phyloP scores from a whole-genome alignment of 2,113 vertebrate species.

The Regulus satrapa region DNA sequence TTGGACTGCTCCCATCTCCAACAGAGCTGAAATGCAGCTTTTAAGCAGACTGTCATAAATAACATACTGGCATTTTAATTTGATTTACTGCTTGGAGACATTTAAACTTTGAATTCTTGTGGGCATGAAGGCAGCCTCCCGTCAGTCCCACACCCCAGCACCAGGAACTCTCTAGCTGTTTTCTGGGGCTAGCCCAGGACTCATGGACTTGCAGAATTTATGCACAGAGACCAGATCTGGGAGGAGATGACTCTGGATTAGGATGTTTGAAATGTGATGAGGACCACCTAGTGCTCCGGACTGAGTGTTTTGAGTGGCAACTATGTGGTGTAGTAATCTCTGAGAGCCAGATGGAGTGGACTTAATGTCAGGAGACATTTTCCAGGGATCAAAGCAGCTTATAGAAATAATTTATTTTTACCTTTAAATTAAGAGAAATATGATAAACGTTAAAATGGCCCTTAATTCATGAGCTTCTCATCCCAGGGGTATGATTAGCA shows the following conservation, averaged over 20 bases:
- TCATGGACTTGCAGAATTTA: neutral
- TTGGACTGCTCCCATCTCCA: neutral
- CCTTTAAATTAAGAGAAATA: constrained; percentile 41
- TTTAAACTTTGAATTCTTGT: neutral
- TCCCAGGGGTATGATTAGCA: constrained; percentile 46
- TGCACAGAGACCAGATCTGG: neutral
- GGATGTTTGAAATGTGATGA: neutral
- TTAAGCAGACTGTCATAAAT: neutral
- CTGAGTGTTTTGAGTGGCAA: neutral
- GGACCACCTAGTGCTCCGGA: neutral
- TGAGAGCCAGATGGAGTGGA: neutral
- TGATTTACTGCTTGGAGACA: neutral
- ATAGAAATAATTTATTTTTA: constrained; percentile 46
- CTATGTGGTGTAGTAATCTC: neutral
- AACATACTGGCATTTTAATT: neutral
- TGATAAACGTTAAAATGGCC: constrained; percentile 44
- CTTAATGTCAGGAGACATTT: constrained; percentile 11
- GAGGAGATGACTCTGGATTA: neutral
- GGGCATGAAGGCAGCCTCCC: neutral
- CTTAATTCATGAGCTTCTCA: neutral
- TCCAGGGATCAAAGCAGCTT: constrained; percentile 31
- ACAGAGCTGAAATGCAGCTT: neutral
- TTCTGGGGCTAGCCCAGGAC: neutral
- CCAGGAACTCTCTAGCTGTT: neutral
- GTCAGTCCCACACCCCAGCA: neutral